Evolutionary conservation across 2,113 vertebrate genomes (phyloP), one percentile per base, ranked within the genome.

Genomic region (Mustela lutreola): DNA sequence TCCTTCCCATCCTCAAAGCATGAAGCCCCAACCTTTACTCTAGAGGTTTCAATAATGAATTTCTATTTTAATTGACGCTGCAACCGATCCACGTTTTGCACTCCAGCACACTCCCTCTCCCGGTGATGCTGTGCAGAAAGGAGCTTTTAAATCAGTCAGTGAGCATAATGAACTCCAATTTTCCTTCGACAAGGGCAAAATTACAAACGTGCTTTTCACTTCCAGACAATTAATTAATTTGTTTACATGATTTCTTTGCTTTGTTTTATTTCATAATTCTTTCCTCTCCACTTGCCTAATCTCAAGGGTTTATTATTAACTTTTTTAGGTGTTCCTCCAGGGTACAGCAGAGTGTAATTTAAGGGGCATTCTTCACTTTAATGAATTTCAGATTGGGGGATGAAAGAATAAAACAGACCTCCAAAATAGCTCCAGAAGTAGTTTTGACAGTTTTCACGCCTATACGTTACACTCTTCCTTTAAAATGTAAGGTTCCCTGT

Each of bases 141-240:
- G 78, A 98, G 98, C 98, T 98, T 98, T 98, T 98, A 98, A 98
- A 98, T 98, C 98, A 98, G 98, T 92, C 98, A 98, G 95, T 0
- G 50, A 98, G 97, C 93, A 90, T 98, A 98, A 99, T 98, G 97
- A 99, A 98, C 98, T 98, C 97, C 97, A 98, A 98, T 98, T 98
- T 99, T 96, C 97, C 98, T 98, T 98, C 48, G 12, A 98, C 95
- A 98, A 98, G 98, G 98, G 97, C 98, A 98, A 99, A 98, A 99
- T 98, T 98, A 99, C 97, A 98, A 98, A 98, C 48, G 78, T 56
- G 98, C 95, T 98, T 98, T 98, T 98, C 97, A 98, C 97, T 99
- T 99, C 97, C 98, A 98, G 98, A 97, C 98, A 99, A 99, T 99
- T 99, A 99, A 99, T 99, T 99, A 99, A 99, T 98, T 98, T 99